These are phyloP conservation scores for Ia io DNA, from an alignment of 2,113 vertebrate species.

Conservation along the genomic window DNA sequence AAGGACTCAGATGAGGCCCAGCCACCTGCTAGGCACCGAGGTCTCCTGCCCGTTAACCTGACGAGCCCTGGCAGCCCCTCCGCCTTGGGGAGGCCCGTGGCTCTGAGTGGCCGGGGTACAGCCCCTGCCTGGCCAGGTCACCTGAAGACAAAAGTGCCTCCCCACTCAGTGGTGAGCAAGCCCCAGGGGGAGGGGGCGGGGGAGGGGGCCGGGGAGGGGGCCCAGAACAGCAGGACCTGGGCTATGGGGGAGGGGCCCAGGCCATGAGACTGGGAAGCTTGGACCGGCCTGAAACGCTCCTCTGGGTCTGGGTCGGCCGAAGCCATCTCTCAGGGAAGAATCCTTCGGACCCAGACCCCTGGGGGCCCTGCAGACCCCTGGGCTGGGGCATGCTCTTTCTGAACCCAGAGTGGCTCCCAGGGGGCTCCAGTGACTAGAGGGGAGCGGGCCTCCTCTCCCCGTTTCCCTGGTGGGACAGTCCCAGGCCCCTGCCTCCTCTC, in stretches of 20 bases:
- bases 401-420: background rate
- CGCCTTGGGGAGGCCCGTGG: background rate
- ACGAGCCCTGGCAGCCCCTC: background rate
- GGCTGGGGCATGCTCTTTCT: background rate
- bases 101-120: background rate
- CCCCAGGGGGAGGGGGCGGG: too few species aligned
- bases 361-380: background rate
- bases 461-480: background rate
- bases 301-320: background rate
- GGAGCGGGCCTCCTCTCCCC: rapidly evolving
- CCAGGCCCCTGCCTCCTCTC: background rate
- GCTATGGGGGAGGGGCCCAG: background rate
- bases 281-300: background rate
- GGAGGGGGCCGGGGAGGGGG: background rate
- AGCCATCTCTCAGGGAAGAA: background rate
- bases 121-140: background rate
- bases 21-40: background rate
- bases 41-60: background rate
- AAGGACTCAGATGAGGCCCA: background rate
- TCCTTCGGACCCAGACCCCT: background rate
- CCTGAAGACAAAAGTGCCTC: background rate
- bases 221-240: background rate
- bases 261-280: background rate
- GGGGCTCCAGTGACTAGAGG: background rate
- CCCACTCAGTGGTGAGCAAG: background rate